Percentiles rank a stretch among this genome's conserved stretches.
Evolutionary conservation across 64 coral and sea anemone genomes (phyloP).

Genomic region (Trachythela sp.): DNA sequence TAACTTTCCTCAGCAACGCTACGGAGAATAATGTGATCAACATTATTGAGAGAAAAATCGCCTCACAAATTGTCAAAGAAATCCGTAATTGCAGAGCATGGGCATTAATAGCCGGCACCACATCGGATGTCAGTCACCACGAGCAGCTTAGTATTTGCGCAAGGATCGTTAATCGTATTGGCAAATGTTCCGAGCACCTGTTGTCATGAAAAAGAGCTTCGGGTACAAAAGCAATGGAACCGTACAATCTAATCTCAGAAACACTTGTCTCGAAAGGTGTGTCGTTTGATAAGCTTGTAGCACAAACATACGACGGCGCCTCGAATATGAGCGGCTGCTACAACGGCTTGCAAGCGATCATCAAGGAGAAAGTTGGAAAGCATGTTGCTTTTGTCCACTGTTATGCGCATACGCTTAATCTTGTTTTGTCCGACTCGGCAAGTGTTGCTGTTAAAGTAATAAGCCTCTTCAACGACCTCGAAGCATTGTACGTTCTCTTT

Average conservation of each 20-base stretch:
- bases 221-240: not conserved
- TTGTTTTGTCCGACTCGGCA: constrained; percentile 17
- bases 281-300: not conserved
- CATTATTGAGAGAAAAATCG: not conserved
- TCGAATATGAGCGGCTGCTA: constrained; percentile 6
- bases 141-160: constrained; percentile 16
- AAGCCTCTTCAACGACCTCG: constrained; percentile 9
- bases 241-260: not conserved
- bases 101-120: not conserved
- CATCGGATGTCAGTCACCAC: not conserved
- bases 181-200: constrained; percentile 5
- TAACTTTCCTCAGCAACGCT: constrained; percentile 7
- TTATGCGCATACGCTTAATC: constrained; percentile 4
- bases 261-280: not conserved
- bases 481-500: constrained; percentile 18
- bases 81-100: not conserved
- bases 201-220: not conserved
- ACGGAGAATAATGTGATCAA: not conserved
- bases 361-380: constrained; percentile 24
- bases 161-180: constrained; percentile 8
- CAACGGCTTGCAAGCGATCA: constrained; percentile 10
- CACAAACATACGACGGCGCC: not conserved
- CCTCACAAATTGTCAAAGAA: not conserved
- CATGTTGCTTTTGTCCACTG: constrained; percentile 15
- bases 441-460: constrained; percentile 18